Percentiles rank a stretch among this genome's conserved stretches.
Evolutionary conservation across 2,888 invertebrate genomes (phyloP).

Genomic region (Parnassius orleans): DNA sequence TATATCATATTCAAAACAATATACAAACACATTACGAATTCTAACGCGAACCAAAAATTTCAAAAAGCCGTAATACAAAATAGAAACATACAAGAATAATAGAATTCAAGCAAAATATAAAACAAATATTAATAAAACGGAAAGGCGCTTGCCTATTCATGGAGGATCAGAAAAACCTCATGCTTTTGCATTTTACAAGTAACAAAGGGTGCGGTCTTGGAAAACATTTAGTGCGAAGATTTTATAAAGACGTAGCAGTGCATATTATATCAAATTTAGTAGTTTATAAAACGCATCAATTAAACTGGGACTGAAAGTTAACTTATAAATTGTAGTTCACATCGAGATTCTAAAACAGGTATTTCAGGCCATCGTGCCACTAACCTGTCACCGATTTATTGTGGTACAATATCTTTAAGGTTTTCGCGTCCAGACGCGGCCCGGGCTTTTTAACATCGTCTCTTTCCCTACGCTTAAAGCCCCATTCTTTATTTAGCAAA

Average conservation of each 20-base stretch:
- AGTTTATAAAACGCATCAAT: constrained; percentile 40
- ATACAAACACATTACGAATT: no score
- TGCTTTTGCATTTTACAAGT: constrained; percentile 54
- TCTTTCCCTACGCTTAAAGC: constrained; percentile 93
- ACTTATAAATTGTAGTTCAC: constrained; percentile 54
- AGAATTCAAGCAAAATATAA: constrained; percentile 20
- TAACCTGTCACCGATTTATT: constrained; percentile 79
- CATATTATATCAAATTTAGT: constrained; percentile 46
- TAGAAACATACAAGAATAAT: no score
- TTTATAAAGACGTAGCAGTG: constrained; percentile 62
- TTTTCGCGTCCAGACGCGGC: constrained; percentile 88
- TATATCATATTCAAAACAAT: no score
- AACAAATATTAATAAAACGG: constrained; percentile 37
- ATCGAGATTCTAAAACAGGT: constrained; percentile 61
- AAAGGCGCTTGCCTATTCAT: constrained; percentile 37
- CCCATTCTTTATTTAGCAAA: constrained; percentile 84
- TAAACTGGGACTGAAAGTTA: constrained; percentile 45
- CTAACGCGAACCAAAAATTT: no score
- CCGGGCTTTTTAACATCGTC: constrained; percentile 98
- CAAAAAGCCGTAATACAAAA: no score
- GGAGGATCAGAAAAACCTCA: constrained; percentile 51
- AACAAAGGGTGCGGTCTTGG: constrained; percentile 60
- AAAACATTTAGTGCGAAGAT: constrained; percentile 71
- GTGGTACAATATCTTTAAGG: constrained; percentile 72
- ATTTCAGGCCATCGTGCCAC: constrained; percentile 71